Percentiles rank a stretch among this genome's conserved stretches.
phyloP scores from a whole-genome alignment of 2,888 invertebrate species.

The Drosophila hamatofila region DNA sequence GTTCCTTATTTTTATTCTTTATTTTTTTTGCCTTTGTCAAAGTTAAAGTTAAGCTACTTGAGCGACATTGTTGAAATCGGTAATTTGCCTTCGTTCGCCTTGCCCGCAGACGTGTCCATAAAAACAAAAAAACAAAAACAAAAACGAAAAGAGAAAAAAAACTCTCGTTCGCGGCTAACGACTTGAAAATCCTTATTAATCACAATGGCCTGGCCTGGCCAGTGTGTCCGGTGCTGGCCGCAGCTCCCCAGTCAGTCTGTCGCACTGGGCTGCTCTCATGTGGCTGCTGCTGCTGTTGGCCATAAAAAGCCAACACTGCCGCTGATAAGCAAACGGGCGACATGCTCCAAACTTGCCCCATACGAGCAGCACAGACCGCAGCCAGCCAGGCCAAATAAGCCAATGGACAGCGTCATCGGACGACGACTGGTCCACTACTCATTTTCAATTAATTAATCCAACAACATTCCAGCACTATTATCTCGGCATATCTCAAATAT shows the following conservation, averaged over 20 bases:
- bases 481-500: slow-evolving; percentile 81
- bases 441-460: slow-evolving; percentile 81
- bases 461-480: slow-evolving; percentile 81
- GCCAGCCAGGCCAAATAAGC: slow-evolving; percentile 60
- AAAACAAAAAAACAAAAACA: slow-evolving; percentile 14
- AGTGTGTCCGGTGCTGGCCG: slow-evolving; percentile 23
- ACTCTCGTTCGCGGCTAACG: slow-evolving; percentile 66
- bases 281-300: slow-evolving; percentile 58
- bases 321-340: slow-evolving; percentile 78
- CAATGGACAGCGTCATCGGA: slow-evolving; percentile 37
- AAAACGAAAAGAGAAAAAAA: slow-evolving; percentile 6
- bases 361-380: slow-evolving; percentile 19
- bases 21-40: slow-evolving; percentile 69
- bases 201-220: slow-evolving; percentile 65
- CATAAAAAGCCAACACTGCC: slow-evolving; percentile 77
- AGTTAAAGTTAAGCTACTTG: slow-evolving; percentile 79
- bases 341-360: slow-evolving; percentile 52
- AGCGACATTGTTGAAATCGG: slow-evolving; percentile 81
- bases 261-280: slow-evolving; percentile 45
- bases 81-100: slow-evolving; percentile 70
- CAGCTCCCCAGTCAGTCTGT: slow-evolving; percentile 32
- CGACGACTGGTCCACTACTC: slow-evolving; percentile 69
- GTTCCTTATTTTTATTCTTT: neutral
- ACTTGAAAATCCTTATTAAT: slow-evolving; percentile 81
- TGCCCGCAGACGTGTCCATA: slow-evolving; percentile 60